Evolutionary conservation across 2,113 vertebrate species (phyloP).

Genomic region (Epinephelus lanceolatus): DNA sequence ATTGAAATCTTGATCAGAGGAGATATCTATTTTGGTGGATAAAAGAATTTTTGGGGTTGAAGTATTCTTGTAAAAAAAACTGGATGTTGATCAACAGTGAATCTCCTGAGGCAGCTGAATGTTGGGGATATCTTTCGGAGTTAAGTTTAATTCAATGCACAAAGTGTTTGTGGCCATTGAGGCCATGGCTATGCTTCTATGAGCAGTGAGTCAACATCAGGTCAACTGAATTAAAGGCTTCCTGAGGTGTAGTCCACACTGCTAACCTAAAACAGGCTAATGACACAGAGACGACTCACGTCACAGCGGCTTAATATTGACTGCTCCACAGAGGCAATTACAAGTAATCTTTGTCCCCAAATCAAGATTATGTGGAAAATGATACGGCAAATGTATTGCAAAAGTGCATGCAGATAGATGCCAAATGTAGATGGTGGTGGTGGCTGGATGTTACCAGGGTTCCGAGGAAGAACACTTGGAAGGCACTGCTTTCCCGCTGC

Average conservation of each 20-base stretch:
- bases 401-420: not conserved
- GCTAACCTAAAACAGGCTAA: not conserved
- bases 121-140: not conserved
- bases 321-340: not conserved
- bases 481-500: not conserved
- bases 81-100: not conserved
- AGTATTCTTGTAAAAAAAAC: not conserved
- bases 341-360: not conserved
- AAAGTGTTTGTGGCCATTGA: too few relatives aligned
- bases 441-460: slow-evolving; percentile 4
- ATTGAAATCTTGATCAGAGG: not conserved
- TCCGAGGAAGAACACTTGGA: not conserved
- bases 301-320: not conserved
- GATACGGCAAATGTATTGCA: not conserved
- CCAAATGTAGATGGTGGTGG: not conserved
- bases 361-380: not conserved
- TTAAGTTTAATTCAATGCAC: too few relatives aligned
- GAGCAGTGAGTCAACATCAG: not conserved
- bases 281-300: not conserved
- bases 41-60: not conserved
- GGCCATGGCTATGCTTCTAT: too few relatives aligned
- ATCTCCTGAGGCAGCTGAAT: not conserved
- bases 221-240: not conserved
- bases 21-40: not conserved
- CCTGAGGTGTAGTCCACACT: not conserved